These are phyloP conservation scores for Pseudomugil tenellus DNA, from an alignment of 2,797 vertebrate species.

Conservation along the genomic window DNA sequence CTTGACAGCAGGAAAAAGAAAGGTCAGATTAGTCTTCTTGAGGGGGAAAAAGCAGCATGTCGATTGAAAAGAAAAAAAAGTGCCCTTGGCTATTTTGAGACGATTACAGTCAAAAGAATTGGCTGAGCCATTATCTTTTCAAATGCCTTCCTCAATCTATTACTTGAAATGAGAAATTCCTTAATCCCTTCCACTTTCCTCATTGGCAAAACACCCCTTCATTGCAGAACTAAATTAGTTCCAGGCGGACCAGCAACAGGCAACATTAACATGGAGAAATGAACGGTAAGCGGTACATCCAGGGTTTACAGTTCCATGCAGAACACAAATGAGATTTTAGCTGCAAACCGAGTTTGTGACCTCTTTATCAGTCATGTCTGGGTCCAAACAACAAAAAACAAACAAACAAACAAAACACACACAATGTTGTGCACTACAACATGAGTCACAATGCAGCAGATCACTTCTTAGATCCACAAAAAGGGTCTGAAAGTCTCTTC, in stretches of 20 bases:
- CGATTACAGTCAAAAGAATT: conserved; percentile 60
- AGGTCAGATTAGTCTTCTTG: conserved; percentile 51
- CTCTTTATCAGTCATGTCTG: conserved; percentile 24
- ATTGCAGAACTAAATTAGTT: conserved; percentile 64
- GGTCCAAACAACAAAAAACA: conserved; percentile 19
- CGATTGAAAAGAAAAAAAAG: conserved; percentile 34
- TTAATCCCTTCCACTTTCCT: conserved; percentile 71
- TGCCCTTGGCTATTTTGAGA: conserved; percentile 64
- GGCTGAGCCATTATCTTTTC: conserved; percentile 64
- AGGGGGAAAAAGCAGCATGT: conserved; percentile 46
- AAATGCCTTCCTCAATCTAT: conserved; percentile 65
- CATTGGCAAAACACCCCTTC: conserved; percentile 57
- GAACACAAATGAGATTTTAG: conserved; percentile 63
- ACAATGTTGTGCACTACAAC: conserved; percentile 23
- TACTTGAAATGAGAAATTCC: conserved; percentile 71
- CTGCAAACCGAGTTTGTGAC: conserved; percentile 33
- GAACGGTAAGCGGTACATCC: conserved; percentile 62
- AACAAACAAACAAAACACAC: conserved; percentile 16
- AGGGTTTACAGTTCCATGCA: conserved; percentile 74
- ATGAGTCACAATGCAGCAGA: conserved; percentile 26
- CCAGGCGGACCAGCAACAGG: conserved; percentile 51
- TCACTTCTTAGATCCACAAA: conserved; percentile 34
- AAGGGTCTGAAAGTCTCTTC: conserved; percentile 25
- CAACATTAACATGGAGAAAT: conserved; percentile 66
- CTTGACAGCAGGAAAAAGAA: conserved; percentile 39